Evolutionary conservation across 1,140 invertebrate species (phyloP).

Genomic region (Pristionchus pacificus): DNA sequence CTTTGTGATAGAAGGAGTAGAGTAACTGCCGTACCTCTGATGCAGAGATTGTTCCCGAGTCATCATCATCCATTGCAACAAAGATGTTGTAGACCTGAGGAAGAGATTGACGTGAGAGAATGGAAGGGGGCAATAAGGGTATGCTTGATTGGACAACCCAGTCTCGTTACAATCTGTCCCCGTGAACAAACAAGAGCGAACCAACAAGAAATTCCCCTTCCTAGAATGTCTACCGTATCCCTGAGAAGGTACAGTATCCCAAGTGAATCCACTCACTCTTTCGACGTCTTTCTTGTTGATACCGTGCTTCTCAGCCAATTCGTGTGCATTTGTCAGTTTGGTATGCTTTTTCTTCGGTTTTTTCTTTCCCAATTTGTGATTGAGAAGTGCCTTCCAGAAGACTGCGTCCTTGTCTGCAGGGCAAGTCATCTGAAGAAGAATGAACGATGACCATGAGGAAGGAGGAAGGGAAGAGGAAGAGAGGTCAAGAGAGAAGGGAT

Average conservation of each 20-base stretch:
- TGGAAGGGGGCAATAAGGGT: no score
- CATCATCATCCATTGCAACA: slow-evolving; percentile 31
- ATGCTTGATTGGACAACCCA: no score
- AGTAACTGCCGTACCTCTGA: slow-evolving; percentile 24
- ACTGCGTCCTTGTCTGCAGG: slow-evolving; percentile 27
- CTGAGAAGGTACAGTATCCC: no score
- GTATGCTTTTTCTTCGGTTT: slow-evolving; percentile 29
- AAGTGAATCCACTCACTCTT: slow-evolving; percentile 19
- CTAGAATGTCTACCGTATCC: no score
- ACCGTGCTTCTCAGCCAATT: slow-evolving; percentile 25
- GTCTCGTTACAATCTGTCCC: no score
- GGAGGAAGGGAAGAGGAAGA: not conserved
- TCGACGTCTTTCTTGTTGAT: slow-evolving; percentile 30
- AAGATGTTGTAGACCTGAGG: slow-evolving; percentile 37
- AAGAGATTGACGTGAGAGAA: no score
- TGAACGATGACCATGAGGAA: not conserved
- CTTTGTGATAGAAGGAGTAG: no score
- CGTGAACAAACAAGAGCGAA: no score
- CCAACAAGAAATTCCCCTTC: no score
- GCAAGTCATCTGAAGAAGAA: not conserved
- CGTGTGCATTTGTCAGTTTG: slow-evolving; percentile 23
- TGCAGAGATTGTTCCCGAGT: slow-evolving; percentile 26
- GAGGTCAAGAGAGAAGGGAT: not conserved
- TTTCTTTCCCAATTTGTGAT: slow-evolving; percentile 30
- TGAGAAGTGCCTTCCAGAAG: slow-evolving; percentile 34